phyloP scores from a whole-genome alignment of 2,113 vertebrate genomes.

The Seriola rivoliana region DNA sequence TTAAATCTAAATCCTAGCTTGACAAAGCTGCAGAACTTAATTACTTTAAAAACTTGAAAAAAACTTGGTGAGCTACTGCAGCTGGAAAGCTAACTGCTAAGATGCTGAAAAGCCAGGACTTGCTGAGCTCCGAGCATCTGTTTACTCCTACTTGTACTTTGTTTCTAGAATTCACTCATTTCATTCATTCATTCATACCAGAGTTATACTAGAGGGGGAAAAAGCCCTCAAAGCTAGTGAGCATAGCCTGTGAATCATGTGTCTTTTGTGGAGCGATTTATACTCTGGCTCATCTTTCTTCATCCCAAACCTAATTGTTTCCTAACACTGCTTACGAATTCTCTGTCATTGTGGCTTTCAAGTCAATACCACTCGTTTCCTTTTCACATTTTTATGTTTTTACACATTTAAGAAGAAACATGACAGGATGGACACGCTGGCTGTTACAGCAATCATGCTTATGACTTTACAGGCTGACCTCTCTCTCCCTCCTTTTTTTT shows the following conservation, averaged over 20 bases:
- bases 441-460: not conserved
- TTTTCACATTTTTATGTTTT: not conserved
- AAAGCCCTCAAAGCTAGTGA: too few relatives aligned
- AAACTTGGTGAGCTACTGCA: not conserved
- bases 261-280: too few relatives aligned
- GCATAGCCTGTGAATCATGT: too few relatives aligned
- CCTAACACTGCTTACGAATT: not conserved
- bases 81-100: not conserved
- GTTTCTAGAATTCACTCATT: not conserved
- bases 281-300: too few relatives aligned
- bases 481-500: not conserved
- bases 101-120: not conserved
- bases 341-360: not conserved
- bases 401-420: not conserved
- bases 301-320: not conserved
- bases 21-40: not conserved
- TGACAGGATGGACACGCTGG: not conserved
- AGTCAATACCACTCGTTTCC: not conserved
- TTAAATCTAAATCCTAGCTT: not conserved
- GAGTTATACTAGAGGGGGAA: not conserved
- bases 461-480: not conserved
- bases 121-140: not conserved
- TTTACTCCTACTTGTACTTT: not conserved
- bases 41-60: not conserved
- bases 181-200: not conserved